Evolutionary conservation across 53 echinoderm and acorn worm genomes (phyloP).

Genomic region (Hippasteria phrygiana): DNA sequence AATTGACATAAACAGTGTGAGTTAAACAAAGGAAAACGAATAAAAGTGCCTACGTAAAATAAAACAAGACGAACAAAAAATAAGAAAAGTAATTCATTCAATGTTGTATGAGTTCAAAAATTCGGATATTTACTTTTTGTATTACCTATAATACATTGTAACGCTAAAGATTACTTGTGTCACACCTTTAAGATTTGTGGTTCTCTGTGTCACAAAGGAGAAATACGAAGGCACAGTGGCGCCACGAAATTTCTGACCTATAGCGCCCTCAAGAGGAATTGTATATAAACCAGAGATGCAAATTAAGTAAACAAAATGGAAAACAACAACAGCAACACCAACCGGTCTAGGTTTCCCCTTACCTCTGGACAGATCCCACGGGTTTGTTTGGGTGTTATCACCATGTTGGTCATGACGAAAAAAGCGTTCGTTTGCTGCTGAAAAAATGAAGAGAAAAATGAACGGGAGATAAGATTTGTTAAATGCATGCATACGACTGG

Average conservation of each 20-base stretch:
- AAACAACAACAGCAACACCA: background rate
- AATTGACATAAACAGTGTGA: too few species aligned
- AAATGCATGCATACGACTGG: conserved; percentile 37
- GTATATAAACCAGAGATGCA: background rate
- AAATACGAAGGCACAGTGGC: too few species aligned
- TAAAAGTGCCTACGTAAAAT: too few species aligned
- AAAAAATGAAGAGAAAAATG: conserved; percentile 61
- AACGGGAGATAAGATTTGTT: conserved; percentile 47
- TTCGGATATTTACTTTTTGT: too few species aligned
- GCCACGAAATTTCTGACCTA: background rate
- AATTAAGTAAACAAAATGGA: background rate
- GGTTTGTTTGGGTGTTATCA: conserved; percentile 87
- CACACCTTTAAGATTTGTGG: too few species aligned
- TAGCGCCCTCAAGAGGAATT: conserved; percentile 34
- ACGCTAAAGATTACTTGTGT: too few species aligned
- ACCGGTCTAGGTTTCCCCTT: conserved; percentile 11
- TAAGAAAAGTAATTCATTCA: too few species aligned
- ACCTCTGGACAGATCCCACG: conserved; percentile 86
- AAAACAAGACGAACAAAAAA: too few species aligned
- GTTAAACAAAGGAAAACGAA: too few species aligned
- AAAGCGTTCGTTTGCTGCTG: conserved; percentile 98
- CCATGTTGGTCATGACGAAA: conserved; percentile 99
- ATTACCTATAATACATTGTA: too few species aligned
- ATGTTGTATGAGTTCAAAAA: too few species aligned
- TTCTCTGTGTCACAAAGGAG: too few species aligned